Conservation (phyloP, 2,888 invertebrate genomes). For the Hemaris fuciformis region DNA sequence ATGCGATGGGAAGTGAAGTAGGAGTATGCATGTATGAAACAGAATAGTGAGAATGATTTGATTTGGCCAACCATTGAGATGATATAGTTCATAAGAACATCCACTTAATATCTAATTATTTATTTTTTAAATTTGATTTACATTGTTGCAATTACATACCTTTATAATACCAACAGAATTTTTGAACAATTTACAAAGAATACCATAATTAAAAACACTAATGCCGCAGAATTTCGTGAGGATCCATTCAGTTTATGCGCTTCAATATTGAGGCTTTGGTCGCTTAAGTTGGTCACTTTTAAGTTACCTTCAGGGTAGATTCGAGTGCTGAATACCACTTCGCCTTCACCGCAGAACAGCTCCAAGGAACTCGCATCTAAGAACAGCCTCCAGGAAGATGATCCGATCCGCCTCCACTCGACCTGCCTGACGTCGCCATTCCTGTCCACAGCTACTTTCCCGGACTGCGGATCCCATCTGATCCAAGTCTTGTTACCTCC, state of each 20-base stretch:
- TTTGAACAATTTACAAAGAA: too few relatives aligned
- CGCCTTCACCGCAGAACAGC: constrained; percentile 72
- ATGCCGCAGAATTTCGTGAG: background rate
- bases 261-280: constrained; percentile 47
- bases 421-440: constrained; percentile 62
- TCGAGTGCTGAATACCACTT: constrained; percentile 70
- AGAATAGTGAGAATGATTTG: too few relatives aligned
- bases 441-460: constrained; percentile 59
- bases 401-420: constrained; percentile 57
- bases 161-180: too few relatives aligned
- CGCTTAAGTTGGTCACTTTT: constrained; percentile 56
- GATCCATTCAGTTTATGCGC: constrained; percentile 47
- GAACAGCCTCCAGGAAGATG: constrained; percentile 57
- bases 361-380: constrained; percentile 70
- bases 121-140: background rate
- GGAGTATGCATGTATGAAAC: too few relatives aligned
- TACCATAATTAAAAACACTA: too few relatives aligned
- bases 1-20: too few relatives aligned
- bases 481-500: constrained; percentile 52
- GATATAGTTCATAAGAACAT: background rate
- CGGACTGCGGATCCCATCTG: constrained; percentile 50
- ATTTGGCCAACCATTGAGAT: background rate
- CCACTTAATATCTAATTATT: background rate
- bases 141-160: background rate
- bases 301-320: constrained; percentile 63